Evolutionary conservation across 2,797 vertebrate genomes (phyloP).

Genomic region (Pelochelys cantorii): DNA sequence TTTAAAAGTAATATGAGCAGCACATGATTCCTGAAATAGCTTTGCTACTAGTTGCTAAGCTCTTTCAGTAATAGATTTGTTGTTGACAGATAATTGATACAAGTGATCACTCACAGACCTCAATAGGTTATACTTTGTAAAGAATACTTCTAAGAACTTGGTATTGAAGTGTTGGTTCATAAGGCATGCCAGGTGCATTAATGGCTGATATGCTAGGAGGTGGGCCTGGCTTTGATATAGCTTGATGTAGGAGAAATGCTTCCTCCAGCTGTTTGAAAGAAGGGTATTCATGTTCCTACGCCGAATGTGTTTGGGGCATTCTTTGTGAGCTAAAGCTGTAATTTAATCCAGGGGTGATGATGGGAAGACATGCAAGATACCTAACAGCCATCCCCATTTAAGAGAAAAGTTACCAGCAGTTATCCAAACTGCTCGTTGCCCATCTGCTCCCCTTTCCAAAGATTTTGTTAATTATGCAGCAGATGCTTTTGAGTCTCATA

Average conservation of each 20-base stretch:
- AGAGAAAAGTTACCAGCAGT: background rate
- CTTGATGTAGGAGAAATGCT: background rate
- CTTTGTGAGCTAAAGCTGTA: background rate
- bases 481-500: background rate
- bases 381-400: background rate
- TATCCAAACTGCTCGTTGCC: background rate
- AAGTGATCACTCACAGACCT: constrained; percentile 16
- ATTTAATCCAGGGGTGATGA: background rate
- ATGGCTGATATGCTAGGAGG: background rate
- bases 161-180: background rate
- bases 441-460: background rate
- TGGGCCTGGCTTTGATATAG: background rate
- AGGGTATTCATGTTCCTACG: background rate
- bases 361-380: background rate
- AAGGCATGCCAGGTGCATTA: background rate
- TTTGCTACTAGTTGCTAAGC: constrained; percentile 29
- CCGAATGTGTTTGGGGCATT: background rate
- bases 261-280: background rate
- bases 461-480: background rate
- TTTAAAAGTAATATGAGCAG: constrained; percentile 22
- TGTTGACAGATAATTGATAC: constrained; percentile 62
- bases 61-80: constrained; percentile 28
- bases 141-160: background rate
- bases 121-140: background rate
- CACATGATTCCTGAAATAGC: background rate